A percentile compares a stretch with the other conserved stretches of the same genome.
Conservation (phyloP, 2,888 invertebrate species). For the Acronicta alni region DNA sequence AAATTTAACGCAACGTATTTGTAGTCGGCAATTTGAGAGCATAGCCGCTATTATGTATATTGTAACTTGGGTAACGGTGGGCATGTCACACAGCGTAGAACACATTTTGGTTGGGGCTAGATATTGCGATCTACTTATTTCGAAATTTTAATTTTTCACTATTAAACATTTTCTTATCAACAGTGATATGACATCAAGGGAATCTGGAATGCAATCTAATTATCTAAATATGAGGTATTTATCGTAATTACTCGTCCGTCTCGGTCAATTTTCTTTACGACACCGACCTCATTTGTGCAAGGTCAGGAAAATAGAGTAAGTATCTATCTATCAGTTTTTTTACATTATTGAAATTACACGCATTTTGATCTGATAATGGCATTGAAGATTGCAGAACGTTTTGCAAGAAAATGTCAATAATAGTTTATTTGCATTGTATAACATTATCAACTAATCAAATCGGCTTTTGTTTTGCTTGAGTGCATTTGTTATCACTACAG, state of each 20-base stretch:
- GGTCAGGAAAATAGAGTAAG: slow-evolving; percentile 49
- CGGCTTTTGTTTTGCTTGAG: slow-evolving; percentile 21
- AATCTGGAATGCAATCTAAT: too few relatives aligned
- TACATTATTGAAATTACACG: slow-evolving; percentile 55
- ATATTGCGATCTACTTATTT: too few relatives aligned
- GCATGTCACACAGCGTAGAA: too few relatives aligned
- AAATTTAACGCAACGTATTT: slow-evolving; percentile 26
- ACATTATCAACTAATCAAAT: slow-evolving; percentile 37
- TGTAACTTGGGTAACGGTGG: too few relatives aligned
- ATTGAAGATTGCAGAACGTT: slow-evolving; percentile 64
- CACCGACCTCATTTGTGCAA: slow-evolving; percentile 51
- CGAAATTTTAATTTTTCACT: too few relatives aligned
- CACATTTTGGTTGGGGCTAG: too few relatives aligned
- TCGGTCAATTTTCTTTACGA: slow-evolving; percentile 44
- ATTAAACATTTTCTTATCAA: too few relatives aligned
- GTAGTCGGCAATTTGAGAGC: slow-evolving; percentile 3
- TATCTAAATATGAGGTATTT: slow-evolving; percentile 17
- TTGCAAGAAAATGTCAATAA: slow-evolving; percentile 49
- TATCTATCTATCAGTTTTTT: slow-evolving; percentile 50
- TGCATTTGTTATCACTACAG: slow-evolving; percentile 4
- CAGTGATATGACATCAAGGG: too few relatives aligned
- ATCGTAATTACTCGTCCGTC: slow-evolving; percentile 34
- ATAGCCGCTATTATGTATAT: too few relatives aligned
- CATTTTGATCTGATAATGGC: slow-evolving; percentile 67
- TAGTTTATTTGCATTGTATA: slow-evolving; percentile 51